phyloP scores from a whole-genome alignment of 2,113 vertebrate species.

The Dascyllus trimaculatus region DNA sequence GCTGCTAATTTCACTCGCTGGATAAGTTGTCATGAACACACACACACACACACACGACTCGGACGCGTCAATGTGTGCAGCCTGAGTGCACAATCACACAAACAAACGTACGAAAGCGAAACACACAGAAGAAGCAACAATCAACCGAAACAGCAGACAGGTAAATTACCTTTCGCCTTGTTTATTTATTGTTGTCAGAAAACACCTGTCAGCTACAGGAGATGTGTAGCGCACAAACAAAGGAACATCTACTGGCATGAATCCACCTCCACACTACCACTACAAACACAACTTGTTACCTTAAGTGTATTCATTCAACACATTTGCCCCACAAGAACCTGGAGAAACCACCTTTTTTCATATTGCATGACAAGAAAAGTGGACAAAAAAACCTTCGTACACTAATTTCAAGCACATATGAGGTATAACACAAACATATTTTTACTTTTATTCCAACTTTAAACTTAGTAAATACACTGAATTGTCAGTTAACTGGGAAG shows the following conservation, averaged over 20 bases:
- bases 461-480: too few relatives aligned
- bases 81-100: conserved; percentile 9
- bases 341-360: too few relatives aligned
- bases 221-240: neutral
- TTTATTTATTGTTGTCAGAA: conserved; percentile 37
- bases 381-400: too few relatives aligned
- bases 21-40: conserved; percentile 1
- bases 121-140: neutral
- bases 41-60: neutral
- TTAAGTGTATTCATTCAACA: too few relatives aligned
- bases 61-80: conserved; percentile 6
- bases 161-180: conserved; percentile 34
- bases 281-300: neutral
- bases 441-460: too few relatives aligned
- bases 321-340: too few relatives aligned
- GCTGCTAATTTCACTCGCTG: conserved; percentile 47
- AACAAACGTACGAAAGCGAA: conserved; percentile 1
- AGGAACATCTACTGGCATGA: neutral
- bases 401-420: too few relatives aligned
- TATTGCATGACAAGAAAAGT: too few relatives aligned
- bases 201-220: conserved; percentile 18
- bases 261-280: neutral
- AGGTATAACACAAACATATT: too few relatives aligned
- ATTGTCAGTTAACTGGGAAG: too few relatives aligned
- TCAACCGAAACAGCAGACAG: conserved; percentile 8